A percentile compares a stretch with the other conserved stretches of the same genome.
phyloP scores from a whole-genome alignment of 2,113 vertebrate species.

The Neomonachus schauinslandi region DNA sequence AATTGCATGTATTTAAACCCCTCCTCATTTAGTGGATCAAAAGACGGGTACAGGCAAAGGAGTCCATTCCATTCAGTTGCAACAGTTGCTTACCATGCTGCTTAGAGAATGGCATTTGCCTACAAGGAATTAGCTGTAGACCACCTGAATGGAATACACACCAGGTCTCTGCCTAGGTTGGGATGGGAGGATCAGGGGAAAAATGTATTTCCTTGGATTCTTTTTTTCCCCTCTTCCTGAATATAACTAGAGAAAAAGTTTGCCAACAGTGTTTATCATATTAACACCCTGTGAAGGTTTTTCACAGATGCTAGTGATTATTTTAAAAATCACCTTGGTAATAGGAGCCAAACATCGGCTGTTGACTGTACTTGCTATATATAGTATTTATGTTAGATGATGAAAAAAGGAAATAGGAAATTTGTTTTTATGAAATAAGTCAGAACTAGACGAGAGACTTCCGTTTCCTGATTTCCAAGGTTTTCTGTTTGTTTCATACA shows the following conservation, averaged over 20 bases:
- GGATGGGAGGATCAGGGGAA: background rate
- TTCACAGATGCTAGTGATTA: constrained; percentile 37
- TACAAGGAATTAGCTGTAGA: background rate
- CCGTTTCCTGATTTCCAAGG: background rate
- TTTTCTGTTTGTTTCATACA: constrained; percentile 49
- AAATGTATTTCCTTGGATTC: background rate
- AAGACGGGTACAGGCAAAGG: background rate
- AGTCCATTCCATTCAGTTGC: background rate
- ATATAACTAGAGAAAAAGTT: constrained; percentile 21
- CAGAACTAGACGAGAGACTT: constrained; percentile 34
- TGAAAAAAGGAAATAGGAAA: background rate
- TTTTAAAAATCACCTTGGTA: constrained; percentile 43
- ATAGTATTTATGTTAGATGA: constrained; percentile 31
- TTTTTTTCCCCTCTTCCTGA: background rate
- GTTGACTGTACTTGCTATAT: background rate
- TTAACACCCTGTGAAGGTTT: constrained; percentile 11
- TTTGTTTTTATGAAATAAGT: constrained; percentile 15
- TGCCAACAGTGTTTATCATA: background rate
- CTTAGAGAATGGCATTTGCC: background rate
- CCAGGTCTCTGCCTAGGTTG: background rate
- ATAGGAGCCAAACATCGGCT: constrained; percentile 33
- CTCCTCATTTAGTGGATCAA: background rate
- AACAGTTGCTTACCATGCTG: background rate
- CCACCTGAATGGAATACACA: background rate
- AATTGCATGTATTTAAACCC: background rate